Percentiles rank a stretch among this genome's conserved stretches.
These are phyloP conservation scores for Porites cylindrica DNA, from an alignment of 92 coral and sea anemone species.

Conservation along the genomic window DNA sequence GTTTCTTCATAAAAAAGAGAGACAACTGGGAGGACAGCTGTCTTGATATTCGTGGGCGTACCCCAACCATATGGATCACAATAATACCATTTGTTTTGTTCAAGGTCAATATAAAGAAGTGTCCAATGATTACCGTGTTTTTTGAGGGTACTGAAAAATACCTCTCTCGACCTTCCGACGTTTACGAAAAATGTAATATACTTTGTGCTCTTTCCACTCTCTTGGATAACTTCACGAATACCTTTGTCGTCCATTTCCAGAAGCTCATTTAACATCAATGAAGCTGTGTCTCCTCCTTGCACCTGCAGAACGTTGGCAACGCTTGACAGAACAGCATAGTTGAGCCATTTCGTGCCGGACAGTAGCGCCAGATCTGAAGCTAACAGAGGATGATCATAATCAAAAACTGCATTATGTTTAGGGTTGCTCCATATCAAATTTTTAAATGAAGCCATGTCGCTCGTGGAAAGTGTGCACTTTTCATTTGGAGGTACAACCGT, in stretches of 20 bases:
- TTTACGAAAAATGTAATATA: constrained; percentile 41
- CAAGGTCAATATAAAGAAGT: constrained; percentile 56
- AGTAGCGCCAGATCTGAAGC: constrained; percentile 53
- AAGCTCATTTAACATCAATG: constrained; percentile 47
- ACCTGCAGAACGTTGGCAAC: constrained; percentile 40
- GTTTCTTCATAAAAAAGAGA: constrained; percentile 15
- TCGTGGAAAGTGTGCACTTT: too few species aligned
- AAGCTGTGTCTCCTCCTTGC: constrained; percentile 22
- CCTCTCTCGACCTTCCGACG: constrained; percentile 43
- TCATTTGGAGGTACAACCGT: too few species aligned
- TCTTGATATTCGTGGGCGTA: constrained; percentile 42
- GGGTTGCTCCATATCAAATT: constrained; percentile 35
- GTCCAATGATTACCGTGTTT: constrained; percentile 71
- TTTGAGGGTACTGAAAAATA: constrained; percentile 45
- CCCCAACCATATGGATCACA: constrained; percentile 66
- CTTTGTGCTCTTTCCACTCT: constrained; percentile 11
- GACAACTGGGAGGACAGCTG: constrained; percentile 15
- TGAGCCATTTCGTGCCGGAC: constrained; percentile 44
- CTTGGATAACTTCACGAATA: neutral
- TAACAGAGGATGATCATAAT: constrained; percentile 31
- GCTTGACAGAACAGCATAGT: constrained; percentile 29
- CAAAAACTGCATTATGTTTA: constrained; percentile 36
- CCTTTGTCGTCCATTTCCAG: constrained; percentile 28
- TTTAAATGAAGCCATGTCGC: constrained; percentile 6
- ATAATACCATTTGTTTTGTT: constrained; percentile 55